Evolutionary conservation across 2,113 vertebrate species (phyloP), one percentile per base, ranked within the genome.

Genomic region (Motacilla tschutschensis): DNA sequence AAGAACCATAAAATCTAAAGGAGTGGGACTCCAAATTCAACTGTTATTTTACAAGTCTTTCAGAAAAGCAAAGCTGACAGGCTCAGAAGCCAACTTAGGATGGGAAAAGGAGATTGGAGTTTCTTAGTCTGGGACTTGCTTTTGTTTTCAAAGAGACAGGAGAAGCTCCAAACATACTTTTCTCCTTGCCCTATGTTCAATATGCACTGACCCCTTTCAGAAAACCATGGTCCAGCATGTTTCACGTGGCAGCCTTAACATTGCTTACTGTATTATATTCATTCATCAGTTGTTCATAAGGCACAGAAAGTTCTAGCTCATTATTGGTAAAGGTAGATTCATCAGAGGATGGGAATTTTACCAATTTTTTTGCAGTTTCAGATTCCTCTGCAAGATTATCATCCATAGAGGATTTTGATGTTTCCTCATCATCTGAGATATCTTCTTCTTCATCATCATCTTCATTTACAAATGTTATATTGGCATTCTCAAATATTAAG

Each of bases 261-360:
- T 97, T 97, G 77, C 96, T 97, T 41, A 98, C 97, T 85, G 98
- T 98, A 17, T 97, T 97, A 74, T 98, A 99, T 48, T 99, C 98
- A 48, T 99, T 98, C 63, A 98, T 97, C 14, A 99, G 97, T 80
- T 98, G 98, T 81, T 99, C 98, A 3, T 99, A 99, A 60, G 98
- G 99, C 95, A 98, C 97, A 13, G 96, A 96, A 72, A 97, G 95
- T 76, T 99, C 98, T 0, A 98, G 97, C 62, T 97, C 93, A 0
- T 98, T 98, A 87, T 95, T 98, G 28, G 98, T 98, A 94, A 99
- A 99, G 31, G 98, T 97, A 5, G 98, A 98, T 51, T 96, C 98
- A 31, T 98, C 98, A 0, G 98, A 98, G 2, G 98, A 98, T 1
- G 97, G 97, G 57, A 97, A 95, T 85, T 98, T 98, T 16, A 98